These are phyloP conservation scores for Machimus atricapillus DNA, from an alignment of 2,888 invertebrate genomes.

Conservation along the genomic window DNA sequence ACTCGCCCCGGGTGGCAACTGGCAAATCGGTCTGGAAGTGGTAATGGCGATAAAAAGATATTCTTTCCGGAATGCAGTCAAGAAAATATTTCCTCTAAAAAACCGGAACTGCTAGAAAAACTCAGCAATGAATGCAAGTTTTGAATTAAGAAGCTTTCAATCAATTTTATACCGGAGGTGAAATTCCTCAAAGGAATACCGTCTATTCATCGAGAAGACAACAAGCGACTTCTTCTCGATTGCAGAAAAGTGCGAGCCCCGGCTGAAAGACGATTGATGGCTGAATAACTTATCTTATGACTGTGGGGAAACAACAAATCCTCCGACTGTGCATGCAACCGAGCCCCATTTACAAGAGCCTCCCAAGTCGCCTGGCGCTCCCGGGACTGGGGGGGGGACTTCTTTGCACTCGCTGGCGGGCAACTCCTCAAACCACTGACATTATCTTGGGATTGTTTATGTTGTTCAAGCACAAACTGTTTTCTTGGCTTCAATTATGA, in stretches of 20 bases:
- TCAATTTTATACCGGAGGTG: not conserved
- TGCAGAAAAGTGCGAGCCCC: not conserved
- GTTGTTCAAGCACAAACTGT: constrained; percentile 11
- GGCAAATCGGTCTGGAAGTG: not conserved
- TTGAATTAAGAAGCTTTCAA: not conserved
- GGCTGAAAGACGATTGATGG: not conserved
- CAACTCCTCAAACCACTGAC: not conserved
- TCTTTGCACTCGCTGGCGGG: not conserved
- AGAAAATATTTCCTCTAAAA: not conserved
- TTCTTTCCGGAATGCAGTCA: not conserved
- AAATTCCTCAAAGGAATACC: not conserved
- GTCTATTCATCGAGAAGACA: not conserved
- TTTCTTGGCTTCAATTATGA: constrained; percentile 33
- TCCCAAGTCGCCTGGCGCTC: not conserved
- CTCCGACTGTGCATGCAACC: not conserved
- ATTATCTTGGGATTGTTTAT: constrained; percentile 17
- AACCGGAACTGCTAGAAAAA: not conserved
- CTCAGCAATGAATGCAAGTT: not conserved
- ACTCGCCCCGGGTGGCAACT: not conserved
- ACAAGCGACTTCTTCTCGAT: not conserved
- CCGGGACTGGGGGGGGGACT: not conserved
- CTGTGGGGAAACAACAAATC: not conserved
- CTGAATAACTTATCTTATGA: constrained; percentile 14
- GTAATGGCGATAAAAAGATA: not conserved
- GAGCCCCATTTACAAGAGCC: not conserved